Percentiles rank a stretch among this genome's conserved stretches.
phyloP scores from a whole-genome alignment of 2,113 vertebrate species.

The Heliornis fulica region DNA sequence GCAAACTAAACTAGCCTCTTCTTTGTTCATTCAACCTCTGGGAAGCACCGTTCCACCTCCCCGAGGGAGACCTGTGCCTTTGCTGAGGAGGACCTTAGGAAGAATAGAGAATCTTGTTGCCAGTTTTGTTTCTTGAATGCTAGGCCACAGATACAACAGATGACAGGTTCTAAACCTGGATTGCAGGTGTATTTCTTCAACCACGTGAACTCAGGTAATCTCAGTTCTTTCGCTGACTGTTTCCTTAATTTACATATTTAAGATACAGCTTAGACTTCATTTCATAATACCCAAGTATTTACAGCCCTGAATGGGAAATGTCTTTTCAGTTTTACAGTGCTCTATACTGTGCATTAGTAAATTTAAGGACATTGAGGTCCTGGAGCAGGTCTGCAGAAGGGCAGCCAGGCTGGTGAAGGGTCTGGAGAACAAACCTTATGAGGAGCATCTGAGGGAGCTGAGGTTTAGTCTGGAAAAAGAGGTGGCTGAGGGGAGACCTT shows the following conservation, averaged over 20 bases:
- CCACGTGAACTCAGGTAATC: neutral
- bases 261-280: neutral
- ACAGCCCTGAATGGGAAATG: neutral
- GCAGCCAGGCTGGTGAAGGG: no score
- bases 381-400: no score
- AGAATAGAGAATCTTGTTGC: neutral
- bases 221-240: neutral
- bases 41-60: neutral
- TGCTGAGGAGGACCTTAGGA: neutral
- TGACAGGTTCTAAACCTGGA: neutral
- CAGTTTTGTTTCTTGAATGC: neutral
- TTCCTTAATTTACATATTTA: neutral
- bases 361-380: no score
- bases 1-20: neutral
- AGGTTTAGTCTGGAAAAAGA: no score
- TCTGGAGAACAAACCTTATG: no score
- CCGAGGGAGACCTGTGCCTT: neutral
- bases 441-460: no score
- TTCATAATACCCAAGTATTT: rapidly evolving
- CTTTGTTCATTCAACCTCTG: neutral
- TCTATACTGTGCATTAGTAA: neutral
- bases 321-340: neutral
- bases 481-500: no score
- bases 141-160: neutral
- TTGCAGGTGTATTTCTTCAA: neutral